phyloP scores from a whole-genome alignment of 2,797 vertebrate genomes.

The Epinephelus coioides region DNA sequence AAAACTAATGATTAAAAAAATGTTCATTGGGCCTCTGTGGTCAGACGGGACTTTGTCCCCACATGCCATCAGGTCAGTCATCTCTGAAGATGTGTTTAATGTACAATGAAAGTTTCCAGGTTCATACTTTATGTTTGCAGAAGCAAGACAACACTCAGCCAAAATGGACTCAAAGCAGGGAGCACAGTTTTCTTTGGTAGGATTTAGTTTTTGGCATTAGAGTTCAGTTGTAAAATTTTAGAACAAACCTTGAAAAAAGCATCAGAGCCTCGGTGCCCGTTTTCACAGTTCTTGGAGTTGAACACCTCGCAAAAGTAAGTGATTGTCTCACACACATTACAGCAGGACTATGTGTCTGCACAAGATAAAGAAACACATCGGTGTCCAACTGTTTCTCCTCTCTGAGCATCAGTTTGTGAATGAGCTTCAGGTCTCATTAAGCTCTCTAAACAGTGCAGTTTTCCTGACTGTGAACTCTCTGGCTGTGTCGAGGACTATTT shows the following conservation, averaged over 20 bases:
- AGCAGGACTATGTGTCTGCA: not conserved
- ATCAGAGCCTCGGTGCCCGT: not conserved
- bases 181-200: not conserved
- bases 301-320: slow-evolving; percentile 29
- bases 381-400: slow-evolving; percentile 2
- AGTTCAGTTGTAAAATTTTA: slow-evolving; percentile 6
- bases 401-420: slow-evolving; percentile 40
- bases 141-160: not conserved
- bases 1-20: slow-evolving; percentile 4
- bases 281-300: not conserved
- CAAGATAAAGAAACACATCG: slow-evolving; percentile 12
- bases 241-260: not conserved
- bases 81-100: slow-evolving; percentile 54
- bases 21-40: not conserved
- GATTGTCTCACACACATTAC: not conserved
- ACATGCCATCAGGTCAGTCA: slow-evolving; percentile 49
- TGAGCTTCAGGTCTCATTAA: slow-evolving; percentile 59
- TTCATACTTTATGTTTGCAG: not conserved
- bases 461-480: slow-evolving; percentile 47
- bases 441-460: slow-evolving; percentile 36
- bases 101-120: slow-evolving; percentile 32
- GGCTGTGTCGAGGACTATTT: slow-evolving; percentile 61
- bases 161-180: not conserved
- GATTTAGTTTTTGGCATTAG: not conserved
- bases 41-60: slow-evolving; percentile 62